These are phyloP conservation scores for Zoanthus solanderi DNA, from an alignment of 92 coral and sea anemone species.

Conservation along the genomic window DNA sequence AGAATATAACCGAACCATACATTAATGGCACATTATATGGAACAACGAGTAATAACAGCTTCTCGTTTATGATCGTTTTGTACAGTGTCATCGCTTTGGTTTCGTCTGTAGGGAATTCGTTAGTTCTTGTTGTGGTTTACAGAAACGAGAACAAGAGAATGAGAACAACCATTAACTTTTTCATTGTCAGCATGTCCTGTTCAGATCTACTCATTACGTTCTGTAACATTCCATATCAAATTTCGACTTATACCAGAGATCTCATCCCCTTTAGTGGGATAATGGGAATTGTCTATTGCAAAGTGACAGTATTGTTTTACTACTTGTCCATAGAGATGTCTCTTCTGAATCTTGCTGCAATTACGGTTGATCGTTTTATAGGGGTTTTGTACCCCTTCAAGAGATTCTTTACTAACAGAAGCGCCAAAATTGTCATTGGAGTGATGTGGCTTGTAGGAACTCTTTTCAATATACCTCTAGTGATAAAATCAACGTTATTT, in stretches of 20 bases:
- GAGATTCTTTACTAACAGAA: slow-evolving; percentile 29
- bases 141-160: neutral
- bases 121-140: neutral
- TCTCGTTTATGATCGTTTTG: too few species aligned
- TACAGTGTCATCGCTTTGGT: too few species aligned
- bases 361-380: slow-evolving; percentile 41
- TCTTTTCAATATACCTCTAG: slow-evolving; percentile 50
- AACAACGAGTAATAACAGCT: too few species aligned
- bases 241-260: slow-evolving; percentile 18
- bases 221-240: neutral
- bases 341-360: slow-evolving; percentile 54
- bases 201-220: neutral
- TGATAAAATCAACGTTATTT: slow-evolving; percentile 3
- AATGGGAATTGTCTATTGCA: too few species aligned
- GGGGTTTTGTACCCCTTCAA: slow-evolving; percentile 66
- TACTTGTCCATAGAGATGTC: too few species aligned
- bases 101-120: too few species aligned
- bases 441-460: slow-evolving; percentile 53
- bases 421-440: neutral
- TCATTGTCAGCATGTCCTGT: slow-evolving; percentile 68
- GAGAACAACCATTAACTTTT: slow-evolving; percentile 39
- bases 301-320: too few species aligned
- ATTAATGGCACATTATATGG: too few species aligned
- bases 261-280: too few species aligned
- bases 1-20: too few species aligned